Percentiles rank a stretch among this genome's conserved stretches.
Conservation (phyloP, 30 jellyfish, hydroid and myxozoan genomes). For the Calvadosia cruxmelitensis region DNA sequence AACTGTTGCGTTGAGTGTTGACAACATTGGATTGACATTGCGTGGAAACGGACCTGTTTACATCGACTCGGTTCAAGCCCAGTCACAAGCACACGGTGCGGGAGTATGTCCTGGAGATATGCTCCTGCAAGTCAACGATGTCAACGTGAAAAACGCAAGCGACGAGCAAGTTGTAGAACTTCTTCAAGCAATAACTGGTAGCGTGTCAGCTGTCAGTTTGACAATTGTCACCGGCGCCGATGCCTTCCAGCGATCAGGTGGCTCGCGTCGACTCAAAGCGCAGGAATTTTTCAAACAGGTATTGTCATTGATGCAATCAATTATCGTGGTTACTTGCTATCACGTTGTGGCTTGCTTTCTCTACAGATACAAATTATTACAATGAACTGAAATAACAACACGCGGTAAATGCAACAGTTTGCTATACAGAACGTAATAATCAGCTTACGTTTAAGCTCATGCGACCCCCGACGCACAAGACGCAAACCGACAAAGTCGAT, state of each 20-base stretch:
- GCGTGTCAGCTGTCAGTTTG: neutral
- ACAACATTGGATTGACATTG: constrained; percentile 25
- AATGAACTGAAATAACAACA: too few species aligned
- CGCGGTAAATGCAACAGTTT: too few species aligned
- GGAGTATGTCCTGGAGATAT: constrained; percentile 64
- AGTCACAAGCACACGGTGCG: constrained; percentile 34
- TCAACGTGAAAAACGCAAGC: constrained; percentile 23
- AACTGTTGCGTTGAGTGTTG: constrained; percentile 26
- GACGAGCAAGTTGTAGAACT: constrained; percentile 11
- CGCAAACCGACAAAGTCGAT: too few species aligned
- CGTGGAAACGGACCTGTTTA: constrained; percentile 52
- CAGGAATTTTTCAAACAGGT: constrained; percentile 57
- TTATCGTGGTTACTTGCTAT: too few species aligned
- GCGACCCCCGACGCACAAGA: too few species aligned
- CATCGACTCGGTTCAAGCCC: constrained; percentile 21
- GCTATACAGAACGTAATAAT: too few species aligned
- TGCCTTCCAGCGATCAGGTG: neutral
- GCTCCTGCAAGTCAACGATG: constrained; percentile 46
- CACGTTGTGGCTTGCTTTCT: too few species aligned
- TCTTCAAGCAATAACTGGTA: neutral
- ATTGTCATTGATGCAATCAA: neutral
- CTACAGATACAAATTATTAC: too few species aligned
- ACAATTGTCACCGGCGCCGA: neutral
- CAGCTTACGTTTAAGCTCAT: too few species aligned
- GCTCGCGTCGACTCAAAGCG: constrained; percentile 13